A percentile compares a stretch with the other conserved stretches of the same genome.
These are phyloP conservation scores for Pseudomugil gertrudae DNA, from an alignment of 2,797 vertebrate genomes.

Conservation along the genomic window DNA sequence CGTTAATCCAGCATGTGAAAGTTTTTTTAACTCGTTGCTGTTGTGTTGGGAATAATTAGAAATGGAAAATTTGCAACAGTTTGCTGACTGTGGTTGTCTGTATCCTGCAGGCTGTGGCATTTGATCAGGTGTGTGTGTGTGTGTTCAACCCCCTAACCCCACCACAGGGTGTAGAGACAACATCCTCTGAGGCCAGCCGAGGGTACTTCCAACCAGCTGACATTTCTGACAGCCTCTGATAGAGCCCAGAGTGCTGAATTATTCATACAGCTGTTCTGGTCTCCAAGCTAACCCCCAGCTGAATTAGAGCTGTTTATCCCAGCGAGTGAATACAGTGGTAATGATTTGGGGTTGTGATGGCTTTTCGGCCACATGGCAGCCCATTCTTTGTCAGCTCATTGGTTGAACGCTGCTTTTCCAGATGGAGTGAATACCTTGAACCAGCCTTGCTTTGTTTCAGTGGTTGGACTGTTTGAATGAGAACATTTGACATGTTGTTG, in stretches of 20 bases:
- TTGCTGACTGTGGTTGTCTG: slow-evolving; percentile 35
- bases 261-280: slow-evolving; percentile 79
- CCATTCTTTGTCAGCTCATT: slow-evolving; percentile 40
- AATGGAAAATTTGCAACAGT: slow-evolving; percentile 8
- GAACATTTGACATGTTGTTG: slow-evolving; percentile 1
- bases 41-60: no score
- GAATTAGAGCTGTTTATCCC: slow-evolving; percentile 55
- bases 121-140: slow-evolving; percentile 37
- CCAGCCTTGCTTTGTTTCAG: slow-evolving; percentile 22
- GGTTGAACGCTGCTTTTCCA: slow-evolving; percentile 22
- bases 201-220: slow-evolving; percentile 70
- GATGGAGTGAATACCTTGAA: slow-evolving; percentile 9
- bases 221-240: slow-evolving; percentile 81
- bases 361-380: slow-evolving; percentile 56
- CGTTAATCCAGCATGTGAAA: slow-evolving; percentile 23
- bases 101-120: slow-evolving; percentile 58
- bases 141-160: slow-evolving; percentile 37
- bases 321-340: slow-evolving; percentile 57
- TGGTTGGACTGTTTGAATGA: neutral
- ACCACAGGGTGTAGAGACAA: slow-evolving; percentile 61
- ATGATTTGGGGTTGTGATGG: slow-evolving; percentile 50
- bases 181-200: slow-evolving; percentile 66
- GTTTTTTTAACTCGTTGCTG: slow-evolving; percentile 26
- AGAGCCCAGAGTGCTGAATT: slow-evolving; percentile 74
- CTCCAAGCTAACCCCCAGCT: slow-evolving; percentile 51